Percentiles rank a stretch among this genome's conserved stretches.
phyloP scores from a whole-genome alignment of 2,888 invertebrate species.

The Netelia virgata region DNA sequence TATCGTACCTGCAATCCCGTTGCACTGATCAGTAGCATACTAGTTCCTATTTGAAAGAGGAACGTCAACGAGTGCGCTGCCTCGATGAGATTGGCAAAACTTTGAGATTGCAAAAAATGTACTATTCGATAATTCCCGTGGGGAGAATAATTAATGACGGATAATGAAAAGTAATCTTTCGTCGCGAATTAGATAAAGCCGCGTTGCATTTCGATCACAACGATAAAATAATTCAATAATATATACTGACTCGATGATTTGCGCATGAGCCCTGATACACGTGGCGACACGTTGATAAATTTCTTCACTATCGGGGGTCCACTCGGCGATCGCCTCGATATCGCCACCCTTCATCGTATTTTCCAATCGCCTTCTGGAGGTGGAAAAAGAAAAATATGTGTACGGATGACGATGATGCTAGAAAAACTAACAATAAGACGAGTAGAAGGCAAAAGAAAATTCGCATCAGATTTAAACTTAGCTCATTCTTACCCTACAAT shows the following conservation, averaged over 20 bases:
- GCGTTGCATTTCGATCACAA: background rate
- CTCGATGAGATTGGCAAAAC: slow-evolving; percentile 36
- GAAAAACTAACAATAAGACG: no score
- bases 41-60: slow-evolving; percentile 21
- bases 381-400: background rate
- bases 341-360: slow-evolving; percentile 7
- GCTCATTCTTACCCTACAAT: slow-evolving; percentile 47
- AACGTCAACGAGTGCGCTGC: background rate
- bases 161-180: background rate
- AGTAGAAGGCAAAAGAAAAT: no score
- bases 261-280: slow-evolving; percentile 9
- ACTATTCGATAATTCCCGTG: background rate
- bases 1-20: slow-evolving; percentile 40
- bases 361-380: slow-evolving; percentile 19
- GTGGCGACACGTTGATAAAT: slow-evolving; percentile 18
- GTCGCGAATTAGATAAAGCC: background rate
- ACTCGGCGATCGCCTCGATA: slow-evolving; percentile 1
- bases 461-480: slow-evolving; percentile 42
- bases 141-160: no score
- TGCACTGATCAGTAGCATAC: slow-evolving; percentile 32
- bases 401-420: background rate
- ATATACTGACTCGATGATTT: slow-evolving; percentile 21
- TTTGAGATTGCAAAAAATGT: background rate
- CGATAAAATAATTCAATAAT: background rate
- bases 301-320: background rate